These are phyloP conservation scores for Branchellion lobata DNA, from an alignment of 2,888 invertebrate genomes.

Conservation along the genomic window DNA sequence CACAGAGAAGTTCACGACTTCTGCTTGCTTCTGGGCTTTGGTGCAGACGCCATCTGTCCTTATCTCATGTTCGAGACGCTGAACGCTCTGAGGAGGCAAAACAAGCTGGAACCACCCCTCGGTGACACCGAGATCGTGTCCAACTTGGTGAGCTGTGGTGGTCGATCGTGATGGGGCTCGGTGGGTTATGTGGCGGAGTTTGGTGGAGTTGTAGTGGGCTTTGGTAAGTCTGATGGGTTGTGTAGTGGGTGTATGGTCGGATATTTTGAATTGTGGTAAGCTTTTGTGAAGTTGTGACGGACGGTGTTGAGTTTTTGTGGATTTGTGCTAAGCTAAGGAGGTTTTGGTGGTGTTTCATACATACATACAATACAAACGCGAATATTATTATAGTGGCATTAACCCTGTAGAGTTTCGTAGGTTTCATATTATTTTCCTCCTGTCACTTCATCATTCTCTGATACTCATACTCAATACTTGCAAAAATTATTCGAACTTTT, in stretches of 20 bases:
- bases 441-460: no score
- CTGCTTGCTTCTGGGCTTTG: slow-evolving; percentile 90
- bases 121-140: slow-evolving; percentile 75
- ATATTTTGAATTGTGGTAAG: no score
- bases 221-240: not conserved
- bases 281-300: no score
- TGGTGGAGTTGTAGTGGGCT: not conserved
- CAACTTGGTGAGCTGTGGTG: slow-evolving; percentile 66
- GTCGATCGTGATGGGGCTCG: not conserved
- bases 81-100: slow-evolving; percentile 79
- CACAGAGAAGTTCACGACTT: slow-evolving; percentile 85
- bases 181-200: not conserved
- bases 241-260: not conserved
- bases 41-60: slow-evolving; percentile 96
- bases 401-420: no score
- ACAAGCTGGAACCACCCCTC: slow-evolving; percentile 75
- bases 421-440: no score
- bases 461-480: no score
- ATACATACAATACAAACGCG: no score
- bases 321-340: no score
- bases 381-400: no score
- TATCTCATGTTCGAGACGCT: slow-evolving; percentile 93
- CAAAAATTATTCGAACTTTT: no score
- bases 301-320: no score
- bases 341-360: no score